Evolutionary conservation across 2,797 vertebrate genomes (phyloP), one percentile per base, ranked within the genome.

Genomic region (Hypotaenidia okinawae): DNA sequence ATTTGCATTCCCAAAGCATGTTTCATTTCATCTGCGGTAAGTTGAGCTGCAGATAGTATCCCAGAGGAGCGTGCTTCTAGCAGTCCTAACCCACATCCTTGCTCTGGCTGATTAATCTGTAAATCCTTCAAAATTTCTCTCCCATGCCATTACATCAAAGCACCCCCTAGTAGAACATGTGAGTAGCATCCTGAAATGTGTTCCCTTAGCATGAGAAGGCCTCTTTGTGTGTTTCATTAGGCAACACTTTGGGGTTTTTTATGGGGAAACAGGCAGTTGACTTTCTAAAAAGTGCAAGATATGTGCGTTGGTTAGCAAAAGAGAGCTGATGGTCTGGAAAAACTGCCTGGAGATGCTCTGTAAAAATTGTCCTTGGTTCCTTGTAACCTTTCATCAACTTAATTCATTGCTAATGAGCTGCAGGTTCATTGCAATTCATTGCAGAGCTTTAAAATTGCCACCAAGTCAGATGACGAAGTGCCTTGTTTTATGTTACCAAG

Each of bases 361-460:
- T 91, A 86, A 88, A 92, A 94, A 59, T 59, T 70, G 94, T 92
- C 90, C 76, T 96, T 96, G 87, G 52, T 89, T 95, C 66, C 76
- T 69, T 84, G 37, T 92, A 89, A 91, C 94, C 84, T 94, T 94
- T 92, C 79, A 93, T 91, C 79, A 87, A 52, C 80, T 79, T 82
- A 91, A 90, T 94, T 94, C 52, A 74, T 84, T 90, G 83, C 88
- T 92, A 90, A 94, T 37, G 43, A 96, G 70, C 92, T 87, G 88
- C 84, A 67, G 52, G 75, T 93, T 94, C 77, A 75, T 93, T 81
- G 80, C 86, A 78, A 58, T 92, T 92, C 83, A 37, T 75, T 78
- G 90, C 93, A 76, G 80, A 74, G 63, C 77, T 90, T 94, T 89
- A 84, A 90, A 88, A 94, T 94, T 93, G 75, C 70, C 23, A 12